phyloP scores from a whole-genome alignment of 2,797 vertebrate genomes.

The Myiotriccus ornatus region DNA sequence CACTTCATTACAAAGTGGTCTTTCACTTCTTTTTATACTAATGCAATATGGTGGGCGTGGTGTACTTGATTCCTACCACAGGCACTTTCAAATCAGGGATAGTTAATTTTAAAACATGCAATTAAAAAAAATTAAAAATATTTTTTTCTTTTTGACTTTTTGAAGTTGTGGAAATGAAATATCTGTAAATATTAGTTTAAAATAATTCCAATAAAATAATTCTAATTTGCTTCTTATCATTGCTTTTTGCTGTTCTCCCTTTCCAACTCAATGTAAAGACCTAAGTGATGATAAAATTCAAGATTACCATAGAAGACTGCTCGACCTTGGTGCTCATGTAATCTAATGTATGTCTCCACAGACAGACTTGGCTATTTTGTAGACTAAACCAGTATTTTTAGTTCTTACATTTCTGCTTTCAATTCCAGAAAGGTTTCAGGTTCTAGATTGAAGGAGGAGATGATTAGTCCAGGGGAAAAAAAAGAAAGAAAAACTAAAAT shows the following conservation, averaged over 20 bases:
- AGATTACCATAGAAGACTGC: neutral
- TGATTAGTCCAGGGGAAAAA: neutral
- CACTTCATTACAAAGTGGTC: neutral
- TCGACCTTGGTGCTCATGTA: neutral
- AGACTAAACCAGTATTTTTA: neutral
- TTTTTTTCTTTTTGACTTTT: neutral
- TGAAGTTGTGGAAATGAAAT: neutral
- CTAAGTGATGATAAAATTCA: neutral
- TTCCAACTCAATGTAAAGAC: neutral
- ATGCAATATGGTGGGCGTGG: accelerated
- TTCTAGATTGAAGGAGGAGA: neutral
- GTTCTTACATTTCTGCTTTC: neutral
- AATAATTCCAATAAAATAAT: neutral
- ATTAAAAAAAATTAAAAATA: neutral
- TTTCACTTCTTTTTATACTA: neutral
- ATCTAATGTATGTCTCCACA: neutral
- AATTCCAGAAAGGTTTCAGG: neutral
- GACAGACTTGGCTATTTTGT: neutral
- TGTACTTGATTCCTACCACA: neutral
- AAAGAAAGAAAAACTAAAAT: neutral
- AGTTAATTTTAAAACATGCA: neutral
- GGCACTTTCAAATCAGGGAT: neutral
- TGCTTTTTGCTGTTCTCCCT: neutral
- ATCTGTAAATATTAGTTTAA: neutral
- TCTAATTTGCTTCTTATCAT: neutral